Conservation (phyloP, 2,888 invertebrate species). For the Heterodera filipjevi region DNA sequence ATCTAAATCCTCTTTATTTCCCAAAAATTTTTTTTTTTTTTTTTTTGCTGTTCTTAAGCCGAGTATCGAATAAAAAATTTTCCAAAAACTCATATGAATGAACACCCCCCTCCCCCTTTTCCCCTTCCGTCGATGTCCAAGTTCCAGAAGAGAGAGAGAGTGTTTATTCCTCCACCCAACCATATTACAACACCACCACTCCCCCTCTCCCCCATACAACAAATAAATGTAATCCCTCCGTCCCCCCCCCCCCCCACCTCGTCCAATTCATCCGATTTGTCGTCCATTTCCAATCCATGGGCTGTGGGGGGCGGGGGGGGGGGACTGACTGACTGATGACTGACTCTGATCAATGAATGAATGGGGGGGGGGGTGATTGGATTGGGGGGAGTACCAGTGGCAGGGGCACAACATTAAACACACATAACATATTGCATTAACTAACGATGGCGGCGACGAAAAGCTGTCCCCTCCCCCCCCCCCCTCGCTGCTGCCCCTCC, state of each 20-base stretch:
- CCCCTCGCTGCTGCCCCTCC: no score
- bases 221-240: neutral
- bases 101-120: no score
- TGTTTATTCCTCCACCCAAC: no score
- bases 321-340: neutral
- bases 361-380: no score
- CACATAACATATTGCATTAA: constrained; percentile 1
- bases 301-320: no score
- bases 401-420: neutral
- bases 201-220: neutral
- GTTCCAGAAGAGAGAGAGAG: no score
- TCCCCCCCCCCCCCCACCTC: neutral
- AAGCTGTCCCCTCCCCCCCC: no score
- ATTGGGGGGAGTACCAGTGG: neutral
- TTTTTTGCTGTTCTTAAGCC: constrained; percentile 14
- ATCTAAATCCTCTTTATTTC: no score
- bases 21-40: neutral
- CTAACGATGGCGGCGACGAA: neutral
- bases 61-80: no score
- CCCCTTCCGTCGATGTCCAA: no score
- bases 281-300: neutral
- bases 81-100: no score
- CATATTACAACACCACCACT: neutral
- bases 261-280: neutral
- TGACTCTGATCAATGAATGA: neutral